These are phyloP conservation scores for Drosophila greeni DNA, from an alignment of 2,888 invertebrate species.

Conservation along the genomic window DNA sequence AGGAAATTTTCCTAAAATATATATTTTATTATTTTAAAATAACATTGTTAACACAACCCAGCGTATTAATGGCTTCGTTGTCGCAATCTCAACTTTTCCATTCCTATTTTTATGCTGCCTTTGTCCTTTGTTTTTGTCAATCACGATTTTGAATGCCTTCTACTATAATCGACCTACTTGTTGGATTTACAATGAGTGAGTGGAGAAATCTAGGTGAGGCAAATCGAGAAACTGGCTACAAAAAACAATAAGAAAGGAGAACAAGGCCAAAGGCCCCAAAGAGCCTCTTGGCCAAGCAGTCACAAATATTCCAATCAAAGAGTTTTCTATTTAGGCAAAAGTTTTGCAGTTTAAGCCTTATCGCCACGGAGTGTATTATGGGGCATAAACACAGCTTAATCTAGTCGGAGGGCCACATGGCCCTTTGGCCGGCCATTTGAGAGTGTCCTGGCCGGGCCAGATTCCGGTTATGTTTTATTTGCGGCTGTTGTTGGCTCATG, in stretches of 20 bases:
- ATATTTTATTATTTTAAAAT: not conserved
- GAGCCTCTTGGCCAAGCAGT: conserved; percentile 6
- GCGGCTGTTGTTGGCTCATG: conserved; percentile 40
- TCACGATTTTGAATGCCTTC: conserved; percentile 59
- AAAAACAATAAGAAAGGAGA: conserved; percentile 3
- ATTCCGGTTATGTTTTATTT: conserved; percentile 23
- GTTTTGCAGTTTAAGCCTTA: conserved; percentile 24
- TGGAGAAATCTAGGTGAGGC: conserved; percentile 2
- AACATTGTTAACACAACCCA: not conserved
- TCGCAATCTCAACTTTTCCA: too few relatives aligned
- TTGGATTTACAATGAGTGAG: conserved; percentile 21
- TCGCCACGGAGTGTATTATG: conserved; percentile 29
- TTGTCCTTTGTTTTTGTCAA: conserved; percentile 45
- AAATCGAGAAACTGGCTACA: conserved; percentile 2
- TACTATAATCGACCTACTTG: conserved; percentile 64
- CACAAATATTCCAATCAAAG: conserved; percentile 27
- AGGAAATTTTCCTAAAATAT: not conserved
- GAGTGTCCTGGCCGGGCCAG: conserved; percentile 24
- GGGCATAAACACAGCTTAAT: conserved; percentile 30
- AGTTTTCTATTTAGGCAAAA: conserved; percentile 10
- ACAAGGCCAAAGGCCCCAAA: conserved; percentile 27
- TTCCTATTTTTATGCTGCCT: not conserved
- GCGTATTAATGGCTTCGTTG: not conserved
- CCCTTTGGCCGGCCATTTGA: conserved; percentile 20
- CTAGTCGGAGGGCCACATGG: conserved; percentile 32